Evolutionary conservation across 2,113 vertebrate species (phyloP).

Genomic region (Salvelinus namaycush): DNA sequence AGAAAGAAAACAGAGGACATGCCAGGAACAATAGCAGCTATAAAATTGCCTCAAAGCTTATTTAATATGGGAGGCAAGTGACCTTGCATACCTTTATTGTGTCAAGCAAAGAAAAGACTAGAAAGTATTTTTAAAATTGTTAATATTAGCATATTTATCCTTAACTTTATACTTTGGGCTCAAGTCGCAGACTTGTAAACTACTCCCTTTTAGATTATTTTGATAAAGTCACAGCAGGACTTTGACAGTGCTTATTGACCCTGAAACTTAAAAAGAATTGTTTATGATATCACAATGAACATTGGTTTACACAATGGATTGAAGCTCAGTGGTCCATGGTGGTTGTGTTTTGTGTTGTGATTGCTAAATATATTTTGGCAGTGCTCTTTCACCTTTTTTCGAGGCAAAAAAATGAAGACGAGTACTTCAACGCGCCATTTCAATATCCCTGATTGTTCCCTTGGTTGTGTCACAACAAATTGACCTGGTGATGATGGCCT

Average conservation of each 20-base stretch:
- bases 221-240: constrained; percentile 1
- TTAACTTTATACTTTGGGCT: background rate
- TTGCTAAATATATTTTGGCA: too few species aligned
- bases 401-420: too few species aligned
- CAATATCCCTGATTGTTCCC: too few species aligned
- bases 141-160: background rate
- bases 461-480: too few species aligned
- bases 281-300: too few species aligned
- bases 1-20: background rate
- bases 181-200: background rate
- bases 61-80: constrained; percentile 2
- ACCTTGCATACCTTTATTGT: constrained; percentile 1
- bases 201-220: background rate
- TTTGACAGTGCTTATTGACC: background rate
- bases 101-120: background rate
- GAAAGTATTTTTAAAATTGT: background rate
- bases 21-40: background rate
- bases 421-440: too few species aligned
- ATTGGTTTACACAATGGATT: too few species aligned
- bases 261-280: too few species aligned
- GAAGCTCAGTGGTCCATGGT: too few species aligned
- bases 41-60: constrained; percentile 3
- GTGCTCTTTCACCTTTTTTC: too few species aligned
- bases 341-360: too few species aligned
- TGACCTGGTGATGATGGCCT: too few species aligned